These are phyloP conservation scores for Lycaena phlaeas DNA, from an alignment of 2,888 invertebrate species.

Conservation along the genomic window DNA sequence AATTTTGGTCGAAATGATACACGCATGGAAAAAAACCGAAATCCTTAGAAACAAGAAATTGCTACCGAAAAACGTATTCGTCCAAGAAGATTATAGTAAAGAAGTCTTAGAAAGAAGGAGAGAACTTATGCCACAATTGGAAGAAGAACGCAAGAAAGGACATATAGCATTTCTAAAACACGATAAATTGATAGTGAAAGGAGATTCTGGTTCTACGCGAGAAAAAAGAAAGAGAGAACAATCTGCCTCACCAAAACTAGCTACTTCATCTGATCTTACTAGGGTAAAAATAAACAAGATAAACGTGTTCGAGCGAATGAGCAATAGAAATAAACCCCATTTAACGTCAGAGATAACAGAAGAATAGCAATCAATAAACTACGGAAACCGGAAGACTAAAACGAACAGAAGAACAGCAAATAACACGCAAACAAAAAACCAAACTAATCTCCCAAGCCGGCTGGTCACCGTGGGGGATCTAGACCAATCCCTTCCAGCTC, in stretches of 20 bases:
- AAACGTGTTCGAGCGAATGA: not conserved
- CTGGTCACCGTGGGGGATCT: slow-evolving; percentile 13
- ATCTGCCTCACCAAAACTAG: not conserved
- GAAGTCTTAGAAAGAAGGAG: not conserved
- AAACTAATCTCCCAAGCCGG: slow-evolving; percentile 11
- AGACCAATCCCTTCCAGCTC: slow-evolving; percentile 13
- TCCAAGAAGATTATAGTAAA: not conserved
- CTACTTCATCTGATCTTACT: not conserved
- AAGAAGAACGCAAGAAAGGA: not conserved
- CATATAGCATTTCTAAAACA: not conserved
- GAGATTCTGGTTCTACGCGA: not conserved
- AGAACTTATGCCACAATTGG: not conserved
- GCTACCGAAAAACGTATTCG: not conserved
- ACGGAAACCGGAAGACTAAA: slow-evolving; percentile 11
- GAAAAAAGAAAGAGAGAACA: not conserved
- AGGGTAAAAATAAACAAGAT: not conserved
- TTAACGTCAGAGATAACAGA: too few relatives aligned
- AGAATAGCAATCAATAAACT: slow-evolving; percentile 6
- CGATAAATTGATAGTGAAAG: not conserved
- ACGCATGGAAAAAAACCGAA: too few relatives aligned
- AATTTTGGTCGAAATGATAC: too few relatives aligned
- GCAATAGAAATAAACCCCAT: slow-evolving; percentile 13
- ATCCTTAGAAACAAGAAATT: not conserved
- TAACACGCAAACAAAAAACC: not conserved
- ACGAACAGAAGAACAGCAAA: slow-evolving; percentile 1